Percentiles rank a stretch among this genome's conserved stretches.
Conservation (phyloP, 2,797 vertebrate genomes). For the Hybognathus amarus region DNA sequence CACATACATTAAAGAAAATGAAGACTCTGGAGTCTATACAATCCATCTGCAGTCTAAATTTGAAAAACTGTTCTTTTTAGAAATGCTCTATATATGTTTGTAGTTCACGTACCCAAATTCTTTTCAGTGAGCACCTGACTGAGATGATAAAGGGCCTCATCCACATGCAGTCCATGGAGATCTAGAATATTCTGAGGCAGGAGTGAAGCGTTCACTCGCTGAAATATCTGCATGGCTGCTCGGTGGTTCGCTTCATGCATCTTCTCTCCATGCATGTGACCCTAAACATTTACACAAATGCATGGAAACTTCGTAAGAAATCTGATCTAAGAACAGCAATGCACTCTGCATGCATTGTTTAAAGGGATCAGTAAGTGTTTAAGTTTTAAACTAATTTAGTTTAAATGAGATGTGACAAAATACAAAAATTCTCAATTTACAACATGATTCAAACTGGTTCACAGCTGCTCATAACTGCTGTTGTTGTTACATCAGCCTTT, state of each 20-base stretch:
- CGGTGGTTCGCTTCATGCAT: slow-evolving; percentile 93
- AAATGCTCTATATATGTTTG: neutral
- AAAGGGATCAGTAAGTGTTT: neutral
- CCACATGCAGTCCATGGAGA: slow-evolving; percentile 96
- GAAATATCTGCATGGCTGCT: slow-evolving; percentile 91
- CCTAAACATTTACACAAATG: slow-evolving; percentile 71
- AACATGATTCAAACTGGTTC: neutral
- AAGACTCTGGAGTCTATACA: neutral
- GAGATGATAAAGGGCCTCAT: slow-evolving; percentile 89
- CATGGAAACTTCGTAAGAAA: neutral
- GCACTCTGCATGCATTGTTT: neutral
- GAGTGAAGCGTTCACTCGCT: slow-evolving; percentile 89
- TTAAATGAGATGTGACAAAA: neutral
- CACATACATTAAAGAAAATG: neutral
- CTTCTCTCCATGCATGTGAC: slow-evolving; percentile 88
- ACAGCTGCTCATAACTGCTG: neutral
- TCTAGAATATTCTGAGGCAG: slow-evolving; percentile 93
- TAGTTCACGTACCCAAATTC: slow-evolving; percentile 74
- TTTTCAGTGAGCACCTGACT: slow-evolving; percentile 85
- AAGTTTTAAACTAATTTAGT: neutral
- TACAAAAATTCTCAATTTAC: neutral
- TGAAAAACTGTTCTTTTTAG: neutral
- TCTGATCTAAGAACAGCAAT: neutral
- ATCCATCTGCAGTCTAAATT: neutral
- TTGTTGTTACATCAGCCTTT: neutral